Evolutionary conservation across 2,888 invertebrate genomes (phyloP).

Genomic region (Romanomermis culicivorax): DNA sequence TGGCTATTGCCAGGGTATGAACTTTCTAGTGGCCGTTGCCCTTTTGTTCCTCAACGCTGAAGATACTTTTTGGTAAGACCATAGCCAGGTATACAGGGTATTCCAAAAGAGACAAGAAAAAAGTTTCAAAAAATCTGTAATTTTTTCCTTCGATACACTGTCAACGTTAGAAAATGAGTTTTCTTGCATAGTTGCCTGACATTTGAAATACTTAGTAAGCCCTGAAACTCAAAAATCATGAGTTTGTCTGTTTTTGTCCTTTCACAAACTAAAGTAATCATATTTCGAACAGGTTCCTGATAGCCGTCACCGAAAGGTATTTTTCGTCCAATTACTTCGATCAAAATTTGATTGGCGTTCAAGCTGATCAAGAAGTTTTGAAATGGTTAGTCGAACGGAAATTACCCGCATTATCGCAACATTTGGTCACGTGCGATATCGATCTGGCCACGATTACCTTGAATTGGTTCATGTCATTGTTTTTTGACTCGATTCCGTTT

Average conservation of each 20-base stretch:
- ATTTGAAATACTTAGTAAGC: no score
- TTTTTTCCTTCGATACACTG: no score
- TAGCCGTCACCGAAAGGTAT: conserved; percentile 36
- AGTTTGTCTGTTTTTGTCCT: no score
- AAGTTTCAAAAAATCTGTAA: no score
- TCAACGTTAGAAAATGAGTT: no score
- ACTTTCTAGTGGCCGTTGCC: conserved; percentile 36
- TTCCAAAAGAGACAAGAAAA: no score
- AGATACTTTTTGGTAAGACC: conserved; percentile 35
- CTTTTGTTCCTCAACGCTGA: conserved; percentile 36
- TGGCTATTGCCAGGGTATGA: conserved; percentile 39
- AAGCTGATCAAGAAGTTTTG: conserved; percentile 35
- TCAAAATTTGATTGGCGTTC: conserved; percentile 34
- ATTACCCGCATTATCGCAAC: conserved; percentile 32
- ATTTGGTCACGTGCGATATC: conserved; percentile 34
- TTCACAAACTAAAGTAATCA: no score
- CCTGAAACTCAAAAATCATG: no score
- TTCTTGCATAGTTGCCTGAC: no score
- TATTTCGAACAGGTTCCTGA: conserved; percentile 31
- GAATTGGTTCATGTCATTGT: conserved; percentile 38
- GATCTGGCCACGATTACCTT: conserved; percentile 37
- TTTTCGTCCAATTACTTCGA: conserved; percentile 36
- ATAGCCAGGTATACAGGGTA: no score
- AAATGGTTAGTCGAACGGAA: conserved; percentile 34
- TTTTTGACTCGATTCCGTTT: conserved; percentile 37